Conservation (phyloP, 2,888 invertebrate genomes). For the Anthrax anthrax region DNA sequence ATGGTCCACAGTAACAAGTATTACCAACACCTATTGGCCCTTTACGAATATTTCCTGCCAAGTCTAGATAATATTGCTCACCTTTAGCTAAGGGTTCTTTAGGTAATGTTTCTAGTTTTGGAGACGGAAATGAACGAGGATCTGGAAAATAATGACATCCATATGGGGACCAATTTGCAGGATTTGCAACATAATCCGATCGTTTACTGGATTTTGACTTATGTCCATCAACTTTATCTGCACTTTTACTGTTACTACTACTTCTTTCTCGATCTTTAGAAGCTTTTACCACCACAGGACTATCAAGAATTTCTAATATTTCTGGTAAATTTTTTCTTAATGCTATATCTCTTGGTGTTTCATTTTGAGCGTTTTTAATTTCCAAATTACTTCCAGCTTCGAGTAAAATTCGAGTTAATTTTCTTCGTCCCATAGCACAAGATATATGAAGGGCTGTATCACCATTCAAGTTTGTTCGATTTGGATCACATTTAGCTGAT, state of each 20-base stretch:
- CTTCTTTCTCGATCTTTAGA: slow-evolving; percentile 22
- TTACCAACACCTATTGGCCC: slow-evolving; percentile 90
- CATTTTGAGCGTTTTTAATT: slow-evolving; percentile 45
- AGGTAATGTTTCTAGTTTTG: slow-evolving; percentile 72
- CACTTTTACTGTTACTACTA: slow-evolving; percentile 12
- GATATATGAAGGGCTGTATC: slow-evolving; percentile 90
- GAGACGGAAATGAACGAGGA: slow-evolving; percentile 69
- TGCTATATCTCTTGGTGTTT: slow-evolving; percentile 82
- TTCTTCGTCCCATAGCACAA: slow-evolving; percentile 83
- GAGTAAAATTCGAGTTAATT: slow-evolving; percentile 76
- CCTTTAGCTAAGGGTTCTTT: slow-evolving; percentile 73
- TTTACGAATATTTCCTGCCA: slow-evolving; percentile 89
- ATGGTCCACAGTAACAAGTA: slow-evolving; percentile 84
- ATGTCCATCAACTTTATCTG: slow-evolving; percentile 16
- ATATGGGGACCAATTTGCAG: slow-evolving; percentile 68
- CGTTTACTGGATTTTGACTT: slow-evolving; percentile 36
- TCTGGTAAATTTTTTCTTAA: slow-evolving; percentile 72
- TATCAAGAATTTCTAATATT: slow-evolving; percentile 63
- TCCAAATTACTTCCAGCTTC: slow-evolving; percentile 67
- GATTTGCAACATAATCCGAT: slow-evolving; percentile 34
- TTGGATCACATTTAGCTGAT: slow-evolving; percentile 73
- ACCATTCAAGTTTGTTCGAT: slow-evolving; percentile 89
- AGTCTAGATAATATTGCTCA: slow-evolving; percentile 86
- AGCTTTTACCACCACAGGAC: slow-evolving; percentile 30
- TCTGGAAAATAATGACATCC: slow-evolving; percentile 86